These are phyloP conservation scores for Microctonus brassicae DNA, from an alignment of 2,888 invertebrate genomes.

Conservation along the genomic window DNA sequence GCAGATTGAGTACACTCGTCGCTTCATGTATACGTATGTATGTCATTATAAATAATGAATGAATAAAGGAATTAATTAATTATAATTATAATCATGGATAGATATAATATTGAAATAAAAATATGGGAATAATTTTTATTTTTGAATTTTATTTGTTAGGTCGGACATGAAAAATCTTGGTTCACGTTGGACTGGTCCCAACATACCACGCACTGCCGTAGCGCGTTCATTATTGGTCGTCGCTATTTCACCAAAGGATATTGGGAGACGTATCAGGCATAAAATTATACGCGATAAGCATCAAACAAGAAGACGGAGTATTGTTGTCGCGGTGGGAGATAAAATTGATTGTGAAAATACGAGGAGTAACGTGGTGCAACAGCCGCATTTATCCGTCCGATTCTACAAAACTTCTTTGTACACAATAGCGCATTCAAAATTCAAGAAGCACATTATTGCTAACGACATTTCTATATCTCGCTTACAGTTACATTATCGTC, in stretches of 20 bases:
- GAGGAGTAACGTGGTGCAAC: constrained; percentile 49
- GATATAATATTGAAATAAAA: too few relatives aligned
- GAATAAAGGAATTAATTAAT: not conserved
- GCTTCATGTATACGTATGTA: constrained; percentile 68
- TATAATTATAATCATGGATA: too few relatives aligned
- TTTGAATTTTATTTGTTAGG: constrained; percentile 66
- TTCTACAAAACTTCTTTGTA: constrained; percentile 55
- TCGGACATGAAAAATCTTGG: constrained; percentile 82
- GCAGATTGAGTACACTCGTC: constrained; percentile 68
- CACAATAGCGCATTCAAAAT: constrained; percentile 43
- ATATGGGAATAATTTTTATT: too few relatives aligned
- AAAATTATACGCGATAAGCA: constrained; percentile 37
- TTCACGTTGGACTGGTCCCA: constrained; percentile 79
- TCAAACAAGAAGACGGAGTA: constrained; percentile 37
- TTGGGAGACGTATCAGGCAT: constrained; percentile 50
- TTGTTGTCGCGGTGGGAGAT: constrained; percentile 29
- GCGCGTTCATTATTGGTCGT: constrained; percentile 70
- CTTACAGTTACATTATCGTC: constrained; percentile 42
- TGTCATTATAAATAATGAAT: constrained; percentile 6
- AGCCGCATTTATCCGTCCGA: constrained; percentile 62
- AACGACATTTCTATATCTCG: constrained; percentile 41
- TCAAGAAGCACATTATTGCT: constrained; percentile 39
- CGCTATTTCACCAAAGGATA: constrained; percentile 59
- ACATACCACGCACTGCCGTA: constrained; percentile 78
- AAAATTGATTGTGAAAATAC: constrained; percentile 43